Conservation (phyloP, 2,797 vertebrate genomes). For the Calcarius lapponicus region DNA sequence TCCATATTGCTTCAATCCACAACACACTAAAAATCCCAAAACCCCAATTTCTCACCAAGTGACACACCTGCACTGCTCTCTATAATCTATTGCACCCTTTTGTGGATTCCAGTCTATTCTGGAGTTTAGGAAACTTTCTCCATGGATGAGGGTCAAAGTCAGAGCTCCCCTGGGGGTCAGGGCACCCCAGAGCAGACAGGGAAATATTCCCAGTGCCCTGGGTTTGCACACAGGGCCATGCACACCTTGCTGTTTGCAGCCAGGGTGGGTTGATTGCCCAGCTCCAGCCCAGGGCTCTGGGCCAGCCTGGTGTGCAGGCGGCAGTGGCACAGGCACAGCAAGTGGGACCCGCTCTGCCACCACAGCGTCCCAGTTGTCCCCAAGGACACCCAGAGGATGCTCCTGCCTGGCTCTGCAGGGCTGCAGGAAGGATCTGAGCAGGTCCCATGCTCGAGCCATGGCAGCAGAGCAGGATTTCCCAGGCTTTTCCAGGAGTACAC, state of each 20-base stretch:
- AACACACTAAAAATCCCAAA: too few species aligned
- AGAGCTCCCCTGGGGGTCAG: too few species aligned
- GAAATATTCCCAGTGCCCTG: too few species aligned
- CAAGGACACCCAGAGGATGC: background rate
- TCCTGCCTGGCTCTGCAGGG: background rate
- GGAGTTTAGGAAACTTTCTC: too few species aligned
- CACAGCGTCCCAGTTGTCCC: rapidly evolving
- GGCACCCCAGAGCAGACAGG: too few species aligned
- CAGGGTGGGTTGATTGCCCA: background rate
- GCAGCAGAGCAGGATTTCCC: background rate
- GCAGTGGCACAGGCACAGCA: background rate
- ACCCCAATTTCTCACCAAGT: too few species aligned
- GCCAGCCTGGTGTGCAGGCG: rapidly evolving
- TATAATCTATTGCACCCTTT: too few species aligned
- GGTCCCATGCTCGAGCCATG: background rate
- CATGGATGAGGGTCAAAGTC: too few species aligned
- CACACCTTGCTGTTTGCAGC: rapidly evolving
- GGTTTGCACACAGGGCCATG: background rate
- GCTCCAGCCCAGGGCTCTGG: background rate
- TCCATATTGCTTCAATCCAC: too few species aligned
- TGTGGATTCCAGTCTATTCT: too few species aligned
- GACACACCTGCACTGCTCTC: too few species aligned
- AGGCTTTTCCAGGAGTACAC: background rate
- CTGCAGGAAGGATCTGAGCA: background rate
- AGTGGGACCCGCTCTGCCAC: background rate